Evolutionary conservation across 2,797 vertebrate species (phyloP), one percentile per base, ranked within the genome.

Genomic region (Euthynnus affinis): DNA sequence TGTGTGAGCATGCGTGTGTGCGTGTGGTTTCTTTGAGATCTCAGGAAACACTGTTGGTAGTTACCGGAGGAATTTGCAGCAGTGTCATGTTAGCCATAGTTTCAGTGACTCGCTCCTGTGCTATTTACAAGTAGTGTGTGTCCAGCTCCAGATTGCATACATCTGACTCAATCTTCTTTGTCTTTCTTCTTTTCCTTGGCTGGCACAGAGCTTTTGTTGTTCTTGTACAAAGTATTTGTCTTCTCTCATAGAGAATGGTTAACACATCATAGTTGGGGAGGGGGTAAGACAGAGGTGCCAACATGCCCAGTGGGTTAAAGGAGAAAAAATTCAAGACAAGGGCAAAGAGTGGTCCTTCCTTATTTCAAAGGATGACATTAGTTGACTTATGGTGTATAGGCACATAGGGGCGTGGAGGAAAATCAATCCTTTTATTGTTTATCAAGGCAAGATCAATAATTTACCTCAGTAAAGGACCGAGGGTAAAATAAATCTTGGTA

Each of bases 281-380:
- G 82, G 85, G 84, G 76, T 93, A 95, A 95, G 90, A 96, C 95
- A 96, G 95, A 95, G 90, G 92, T 94, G 90, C 92, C 95, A 95
- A 95, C 91, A 20, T 88, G 77, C 87, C 92, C 90, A 92, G 59
- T 92, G 88, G 89, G 82, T 86, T 79, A 81, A 87, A 82, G 20
- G 42, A 81, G 75, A 78, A 80, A 63, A 56, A 74, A 72, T 67
- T 84, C 22, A 65, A 74, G 75, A 83, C 4, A 6, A 66, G 79
- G 73, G 74, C 61, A 78, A 83, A 71, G 46, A 67, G 64, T 48
- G 32, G 37, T 75, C 51, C 62, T 80, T 75, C n/a, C 25, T 70
- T 75, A 42, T 66, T 56, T 71, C 70, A 81, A 81, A 77, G 22
- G 23, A 76, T 80, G 42, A 66, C 55, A 37, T 82, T 44, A 74